phyloP scores from a whole-genome alignment of 2,113 vertebrate species.

The Phalacrocorax brasilianus region DNA sequence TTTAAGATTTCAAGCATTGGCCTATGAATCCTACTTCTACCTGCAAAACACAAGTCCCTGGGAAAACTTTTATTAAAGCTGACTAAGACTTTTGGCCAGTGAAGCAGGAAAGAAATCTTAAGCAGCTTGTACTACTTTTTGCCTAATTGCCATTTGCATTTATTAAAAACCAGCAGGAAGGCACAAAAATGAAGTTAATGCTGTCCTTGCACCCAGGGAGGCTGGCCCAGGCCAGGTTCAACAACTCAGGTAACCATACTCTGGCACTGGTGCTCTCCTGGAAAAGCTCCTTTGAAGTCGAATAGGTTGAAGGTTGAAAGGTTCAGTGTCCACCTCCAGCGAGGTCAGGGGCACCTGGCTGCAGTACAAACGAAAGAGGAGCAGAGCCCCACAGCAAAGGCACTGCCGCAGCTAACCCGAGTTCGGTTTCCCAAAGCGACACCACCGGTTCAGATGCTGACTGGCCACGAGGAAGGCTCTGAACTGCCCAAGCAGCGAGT shows the following conservation, averaged over 20 bases:
- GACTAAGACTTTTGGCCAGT: not conserved
- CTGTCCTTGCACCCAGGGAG: not conserved
- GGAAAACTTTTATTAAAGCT: not conserved
- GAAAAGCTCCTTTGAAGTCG: not conserved
- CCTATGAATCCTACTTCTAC: not conserved
- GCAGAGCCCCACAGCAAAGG: not conserved
- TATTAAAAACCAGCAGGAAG: not conserved
- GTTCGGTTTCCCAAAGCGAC: not conserved
- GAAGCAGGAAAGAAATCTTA: slow-evolving; percentile 6
- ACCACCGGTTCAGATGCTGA: not conserved
- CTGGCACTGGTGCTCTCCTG: not conserved
- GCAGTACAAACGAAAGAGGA: not conserved
- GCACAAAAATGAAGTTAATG: not conserved
- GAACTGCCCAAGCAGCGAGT: not conserved
- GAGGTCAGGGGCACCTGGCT: not conserved
- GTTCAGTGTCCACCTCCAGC: not conserved
- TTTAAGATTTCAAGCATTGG: not conserved
- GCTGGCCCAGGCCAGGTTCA: not conserved
- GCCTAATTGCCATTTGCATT: not conserved
- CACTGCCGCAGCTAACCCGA: not conserved
- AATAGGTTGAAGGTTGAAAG: not conserved
- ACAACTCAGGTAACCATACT: not conserved
- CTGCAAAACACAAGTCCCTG: not conserved
- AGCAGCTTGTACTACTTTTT: not conserved
- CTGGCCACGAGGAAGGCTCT: not conserved